phyloP scores from a whole-genome alignment of 2,888 invertebrate species.

The Biston stratarius region DNA sequence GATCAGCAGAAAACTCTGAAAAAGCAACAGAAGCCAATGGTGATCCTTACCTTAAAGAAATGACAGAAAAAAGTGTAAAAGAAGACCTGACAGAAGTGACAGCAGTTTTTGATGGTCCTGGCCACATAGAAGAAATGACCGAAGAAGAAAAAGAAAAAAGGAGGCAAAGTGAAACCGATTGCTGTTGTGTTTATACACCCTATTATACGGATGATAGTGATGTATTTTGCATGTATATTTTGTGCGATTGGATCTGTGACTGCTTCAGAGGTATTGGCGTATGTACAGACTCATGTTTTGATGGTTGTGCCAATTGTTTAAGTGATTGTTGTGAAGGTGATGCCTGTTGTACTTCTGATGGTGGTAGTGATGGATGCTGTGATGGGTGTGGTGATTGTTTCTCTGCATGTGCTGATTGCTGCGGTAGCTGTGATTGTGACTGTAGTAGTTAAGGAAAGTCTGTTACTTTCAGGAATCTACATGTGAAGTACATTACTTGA shows the following conservation, averaged over 20 bases:
- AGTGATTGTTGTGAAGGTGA: conserved; percentile 50
- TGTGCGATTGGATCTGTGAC: conserved; percentile 47
- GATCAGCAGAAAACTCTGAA: background rate
- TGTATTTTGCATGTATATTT: conserved; percentile 40
- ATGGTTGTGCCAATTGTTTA: conserved; percentile 50
- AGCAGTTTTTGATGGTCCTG: conserved; percentile 19
- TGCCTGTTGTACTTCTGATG: conserved; percentile 21
- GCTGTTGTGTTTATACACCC: conserved; percentile 48
- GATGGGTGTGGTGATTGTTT: conserved; percentile 16
- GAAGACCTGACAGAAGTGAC: conserved; percentile 20
- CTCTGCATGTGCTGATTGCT: conserved; percentile 33
- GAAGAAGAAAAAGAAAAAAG: conserved; percentile 32
- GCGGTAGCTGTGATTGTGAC: conserved; percentile 29
- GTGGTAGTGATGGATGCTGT: conserved; percentile 21
- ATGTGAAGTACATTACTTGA: too few species aligned
- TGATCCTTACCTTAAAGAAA: background rate
- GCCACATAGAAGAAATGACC: conserved; percentile 12
- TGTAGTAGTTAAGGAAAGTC: background rate
- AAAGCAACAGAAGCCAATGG: conserved; percentile 3
- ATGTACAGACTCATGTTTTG: conserved; percentile 53
- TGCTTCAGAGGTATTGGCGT: conserved; percentile 46
- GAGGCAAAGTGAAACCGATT: conserved; percentile 31
- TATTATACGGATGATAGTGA: conserved; percentile 38
- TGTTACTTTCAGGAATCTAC: too few species aligned
- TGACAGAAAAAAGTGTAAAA: background rate